Base-by-base conservation (phyloP, 2,113 vertebrate genomes). In the Poecile atricapillus region DNA sequence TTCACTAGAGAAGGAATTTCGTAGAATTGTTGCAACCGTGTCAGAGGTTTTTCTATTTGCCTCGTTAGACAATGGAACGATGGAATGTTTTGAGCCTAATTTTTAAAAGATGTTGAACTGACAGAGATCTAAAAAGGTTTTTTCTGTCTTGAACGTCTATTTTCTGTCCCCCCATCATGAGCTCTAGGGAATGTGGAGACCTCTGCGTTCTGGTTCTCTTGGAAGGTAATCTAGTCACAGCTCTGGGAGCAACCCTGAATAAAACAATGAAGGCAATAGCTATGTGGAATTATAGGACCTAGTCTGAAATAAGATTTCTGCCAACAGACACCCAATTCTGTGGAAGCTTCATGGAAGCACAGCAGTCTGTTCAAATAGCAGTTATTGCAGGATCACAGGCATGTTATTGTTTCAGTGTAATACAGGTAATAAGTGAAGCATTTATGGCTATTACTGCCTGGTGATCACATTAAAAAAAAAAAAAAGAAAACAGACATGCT, bases 361-460 rank as follows among this genome's bases (percentile, higher is more conserved):
- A 90, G 76, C 79, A 64, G 76, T 92, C 68, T 68, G n/a, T 83
- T 93, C 75, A 86, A 83, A 80, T 77, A 92, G 83, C 69, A 93
- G 83, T 94, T 77, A 60, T 91, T 94, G 83, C 76, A 80, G 55
- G 21, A 83, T 93, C 33, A 44, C 68, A 85, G 84, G 63, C 55
- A 52, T 90, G 60, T 52, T 90, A 83, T 92, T 90, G 58, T 93
- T 95, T 93, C 78, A 84, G 53, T 90, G 83, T 88, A 73, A 89
- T 88, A 62, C 56, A 94, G 92, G 86, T 94, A 91, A 55, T 92
- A 93, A 82, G 73, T 85, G 69, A 43, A 82, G 70, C 87, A 70
- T 87, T 96, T 95, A 69, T 80, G 56, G 78, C 74, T 90, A 10
- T 94, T 94, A 41, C 80, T 94, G 83, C 73, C 83, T 89, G 62